Conservation (phyloP, 2,113 vertebrate genomes). For the Petromus typicus region DNA sequence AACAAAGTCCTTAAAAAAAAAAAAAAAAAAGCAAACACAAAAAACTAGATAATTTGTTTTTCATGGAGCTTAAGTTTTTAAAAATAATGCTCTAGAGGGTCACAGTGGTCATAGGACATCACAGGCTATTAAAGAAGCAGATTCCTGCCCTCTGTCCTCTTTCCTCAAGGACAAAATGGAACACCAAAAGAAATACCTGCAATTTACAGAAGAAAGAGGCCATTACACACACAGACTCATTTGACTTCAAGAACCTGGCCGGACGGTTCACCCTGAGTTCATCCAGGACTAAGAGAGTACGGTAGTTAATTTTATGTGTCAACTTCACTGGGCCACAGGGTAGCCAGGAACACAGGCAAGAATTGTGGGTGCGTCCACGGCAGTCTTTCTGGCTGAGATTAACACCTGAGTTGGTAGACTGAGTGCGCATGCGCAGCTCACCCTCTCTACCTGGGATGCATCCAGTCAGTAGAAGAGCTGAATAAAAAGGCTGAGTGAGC, state of each 20-base stretch:
- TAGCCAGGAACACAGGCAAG: neutral
- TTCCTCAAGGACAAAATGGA: neutral
- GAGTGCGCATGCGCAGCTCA: too few relatives aligned
- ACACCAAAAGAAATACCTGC: neutral
- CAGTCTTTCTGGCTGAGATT: neutral
- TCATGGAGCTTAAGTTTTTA: neutral
- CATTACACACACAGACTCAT: neutral
- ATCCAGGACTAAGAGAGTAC: neutral
- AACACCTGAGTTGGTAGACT: too few relatives aligned
- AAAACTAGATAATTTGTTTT: neutral
- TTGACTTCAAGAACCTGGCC: neutral
- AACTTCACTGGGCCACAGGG: neutral
- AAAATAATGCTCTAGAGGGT: neutral
- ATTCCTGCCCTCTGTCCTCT: neutral
- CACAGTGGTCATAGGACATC: neutral
- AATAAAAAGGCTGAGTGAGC: neutral
- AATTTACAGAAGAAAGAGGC: neutral
- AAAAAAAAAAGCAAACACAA: slow-evolving; percentile 49
- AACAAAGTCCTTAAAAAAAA: slow-evolving; percentile 91
- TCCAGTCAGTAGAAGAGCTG: neutral
- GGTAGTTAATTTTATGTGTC: neutral
- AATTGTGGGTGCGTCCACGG: neutral
- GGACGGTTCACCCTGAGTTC: neutral
- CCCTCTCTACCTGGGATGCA: neutral
- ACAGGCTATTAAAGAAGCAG: neutral